phyloP scores from a whole-genome alignment of 2,888 invertebrate genomes.

The Flabesymbios commensalis region DNA sequence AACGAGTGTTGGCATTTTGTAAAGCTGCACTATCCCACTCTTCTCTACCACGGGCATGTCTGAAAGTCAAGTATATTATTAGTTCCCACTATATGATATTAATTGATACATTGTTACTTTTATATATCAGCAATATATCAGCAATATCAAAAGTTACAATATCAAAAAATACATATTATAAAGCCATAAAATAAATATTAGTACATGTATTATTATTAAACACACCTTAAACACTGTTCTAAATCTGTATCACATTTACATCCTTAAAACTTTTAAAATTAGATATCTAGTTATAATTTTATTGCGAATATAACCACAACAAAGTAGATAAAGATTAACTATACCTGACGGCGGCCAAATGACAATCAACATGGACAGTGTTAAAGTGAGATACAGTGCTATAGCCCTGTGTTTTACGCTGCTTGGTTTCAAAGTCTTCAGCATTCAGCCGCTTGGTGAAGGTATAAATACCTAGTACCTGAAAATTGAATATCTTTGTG shows the following conservation, averaged over 20 bases:
- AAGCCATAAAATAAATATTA: too few relatives aligned
- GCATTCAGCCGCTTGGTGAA: slow-evolving; percentile 93
- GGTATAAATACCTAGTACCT: slow-evolving; percentile 94
- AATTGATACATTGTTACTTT: too few relatives aligned
- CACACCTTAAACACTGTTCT: too few relatives aligned
- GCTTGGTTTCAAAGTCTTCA: slow-evolving; percentile 88
- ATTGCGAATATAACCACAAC: too few relatives aligned
- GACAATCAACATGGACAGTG: slow-evolving; percentile 97
- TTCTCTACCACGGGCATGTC: slow-evolving; percentile 74
- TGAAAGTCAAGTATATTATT: slow-evolving; percentile 38
- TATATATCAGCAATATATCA: too few relatives aligned
- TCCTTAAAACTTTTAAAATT: neutral
- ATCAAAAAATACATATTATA: too few relatives aligned
- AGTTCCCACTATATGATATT: neutral
- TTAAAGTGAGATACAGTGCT: slow-evolving; percentile 98
- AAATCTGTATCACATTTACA: neutral
- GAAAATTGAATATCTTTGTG: slow-evolving; percentile 58
- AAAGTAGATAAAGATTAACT: too few relatives aligned
- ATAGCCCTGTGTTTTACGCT: slow-evolving; percentile 79
- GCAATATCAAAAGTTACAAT: too few relatives aligned
- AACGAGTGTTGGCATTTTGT: slow-evolving; percentile 96
- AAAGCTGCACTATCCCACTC: slow-evolving; percentile 98
- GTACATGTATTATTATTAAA: too few relatives aligned
- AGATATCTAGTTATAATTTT: too few relatives aligned
- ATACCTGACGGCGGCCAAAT: slow-evolving; percentile 90